Percentiles rank a stretch among this genome's conserved stretches.
These are phyloP conservation scores for Manis javanica DNA, from an alignment of 2,797 vertebrate genomes.

Conservation along the genomic window DNA sequence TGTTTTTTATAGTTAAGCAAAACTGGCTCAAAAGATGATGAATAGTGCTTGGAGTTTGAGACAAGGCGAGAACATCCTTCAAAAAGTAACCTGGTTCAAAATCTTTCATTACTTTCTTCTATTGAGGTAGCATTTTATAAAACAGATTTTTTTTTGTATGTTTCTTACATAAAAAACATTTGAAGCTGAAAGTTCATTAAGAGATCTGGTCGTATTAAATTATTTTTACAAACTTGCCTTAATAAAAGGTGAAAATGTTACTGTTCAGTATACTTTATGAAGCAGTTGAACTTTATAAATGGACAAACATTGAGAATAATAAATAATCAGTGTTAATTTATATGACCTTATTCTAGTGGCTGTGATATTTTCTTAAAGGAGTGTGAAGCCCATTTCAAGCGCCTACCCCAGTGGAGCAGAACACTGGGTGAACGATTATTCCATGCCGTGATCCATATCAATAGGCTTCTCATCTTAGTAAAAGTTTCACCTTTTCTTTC, in stretches of 20 bases:
- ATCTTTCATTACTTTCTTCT: constrained; percentile 77
- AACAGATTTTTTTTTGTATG: constrained; percentile 74
- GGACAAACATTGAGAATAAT: constrained; percentile 26
- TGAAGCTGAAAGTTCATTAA: constrained; percentile 74
- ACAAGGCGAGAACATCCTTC: constrained; percentile 80
- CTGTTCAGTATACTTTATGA: constrained; percentile 55
- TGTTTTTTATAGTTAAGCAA: constrained; percentile 92
- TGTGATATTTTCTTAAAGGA: constrained; percentile 77
- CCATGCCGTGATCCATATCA: constrained; percentile 57
- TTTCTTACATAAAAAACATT: constrained; percentile 83
- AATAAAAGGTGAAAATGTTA: constrained; percentile 83
- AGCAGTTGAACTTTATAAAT: constrained; percentile 58
- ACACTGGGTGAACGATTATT: constrained; percentile 56
- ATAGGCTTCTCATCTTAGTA: constrained; percentile 72
- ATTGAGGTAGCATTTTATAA: constrained; percentile 86
- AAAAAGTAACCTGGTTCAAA: constrained; percentile 78
- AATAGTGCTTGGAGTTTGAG: constrained; percentile 86
- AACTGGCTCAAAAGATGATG: constrained; percentile 96
- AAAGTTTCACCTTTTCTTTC: constrained; percentile 77
- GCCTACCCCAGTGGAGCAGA: constrained; percentile 44
- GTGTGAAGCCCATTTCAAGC: constrained; percentile 72
- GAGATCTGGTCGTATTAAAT: constrained; percentile 71
- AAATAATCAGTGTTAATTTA: constrained; percentile 76
- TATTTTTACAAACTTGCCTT: constrained; percentile 85
- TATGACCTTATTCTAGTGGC: constrained; percentile 71